Evolutionary conservation across 1,140 invertebrate species (phyloP).

Genomic region (Phocides pigmalion): DNA sequence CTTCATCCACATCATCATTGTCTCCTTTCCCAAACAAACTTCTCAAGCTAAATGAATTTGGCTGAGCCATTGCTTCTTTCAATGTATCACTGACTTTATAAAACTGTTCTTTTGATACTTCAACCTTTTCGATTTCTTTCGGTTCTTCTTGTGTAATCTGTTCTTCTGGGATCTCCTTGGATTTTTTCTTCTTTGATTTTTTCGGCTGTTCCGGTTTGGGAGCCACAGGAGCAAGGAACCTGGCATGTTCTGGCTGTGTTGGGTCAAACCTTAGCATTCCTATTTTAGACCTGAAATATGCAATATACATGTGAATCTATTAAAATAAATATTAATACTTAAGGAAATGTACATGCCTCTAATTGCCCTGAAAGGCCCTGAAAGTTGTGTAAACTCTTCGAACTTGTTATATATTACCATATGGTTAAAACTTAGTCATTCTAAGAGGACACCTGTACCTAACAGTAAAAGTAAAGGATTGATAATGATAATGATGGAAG

Average conservation of each 20-base stretch:
- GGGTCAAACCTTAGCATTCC: slow-evolving; percentile 87
- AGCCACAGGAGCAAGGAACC: slow-evolving; percentile 78
- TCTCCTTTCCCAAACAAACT: slow-evolving; percentile 79
- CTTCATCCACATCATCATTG: slow-evolving; percentile 55
- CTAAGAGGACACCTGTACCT: too few species aligned
- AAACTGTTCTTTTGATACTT: slow-evolving; percentile 86
- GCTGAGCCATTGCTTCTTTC: slow-evolving; percentile 81
- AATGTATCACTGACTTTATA: slow-evolving; percentile 86
- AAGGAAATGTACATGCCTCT: too few species aligned
- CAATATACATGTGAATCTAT: slow-evolving; percentile 22
- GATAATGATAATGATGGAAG: too few species aligned
- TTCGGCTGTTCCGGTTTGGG: slow-evolving; percentile 53
- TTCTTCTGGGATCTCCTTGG: slow-evolving; percentile 39
- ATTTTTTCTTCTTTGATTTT: slow-evolving; percentile 72
- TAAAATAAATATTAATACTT: too few species aligned
- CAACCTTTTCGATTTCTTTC: slow-evolving; percentile 60
- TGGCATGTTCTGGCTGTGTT: slow-evolving; percentile 83
- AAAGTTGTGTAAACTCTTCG: too few species aligned
- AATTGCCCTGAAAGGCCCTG: too few species aligned
- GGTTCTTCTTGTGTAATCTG: slow-evolving; percentile 45
- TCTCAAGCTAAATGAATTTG: slow-evolving; percentile 85
- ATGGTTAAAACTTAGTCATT: too few species aligned
- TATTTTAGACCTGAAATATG: slow-evolving; percentile 63
- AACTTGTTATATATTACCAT: too few species aligned
- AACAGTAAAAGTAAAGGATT: too few species aligned